A percentile compares a stretch with the other conserved stretches of the same genome.
These are phyloP conservation scores for Meriones psammophilus DNA, from an alignment of 2,797 vertebrate species.

Conservation along the genomic window DNA sequence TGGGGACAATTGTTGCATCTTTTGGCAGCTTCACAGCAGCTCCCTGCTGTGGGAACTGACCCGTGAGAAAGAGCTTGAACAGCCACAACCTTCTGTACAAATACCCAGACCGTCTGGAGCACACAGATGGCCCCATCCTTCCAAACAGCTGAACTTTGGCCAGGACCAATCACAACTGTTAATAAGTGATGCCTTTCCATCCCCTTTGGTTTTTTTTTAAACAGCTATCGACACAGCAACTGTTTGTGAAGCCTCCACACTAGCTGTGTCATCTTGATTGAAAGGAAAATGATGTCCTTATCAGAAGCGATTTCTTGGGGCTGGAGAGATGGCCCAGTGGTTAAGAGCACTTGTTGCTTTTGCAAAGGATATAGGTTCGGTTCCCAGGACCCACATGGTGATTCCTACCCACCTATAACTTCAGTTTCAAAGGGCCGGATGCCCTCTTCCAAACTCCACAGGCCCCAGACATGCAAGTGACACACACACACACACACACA, in stretches of 20 bases:
- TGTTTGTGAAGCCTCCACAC: neutral
- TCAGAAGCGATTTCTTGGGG: neutral
- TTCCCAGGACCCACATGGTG: neutral
- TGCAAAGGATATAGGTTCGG: neutral
- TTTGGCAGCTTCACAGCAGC: no score
- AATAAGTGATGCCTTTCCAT: neutral
- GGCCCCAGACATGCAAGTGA: neutral
- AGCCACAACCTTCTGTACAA: neutral
- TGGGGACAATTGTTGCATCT: neutral
- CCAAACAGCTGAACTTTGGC: neutral
- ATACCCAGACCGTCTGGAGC: neutral
- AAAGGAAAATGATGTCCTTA: conserved; percentile 37
- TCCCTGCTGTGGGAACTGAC: neutral
- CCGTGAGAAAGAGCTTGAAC: neutral
- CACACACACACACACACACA: neutral
- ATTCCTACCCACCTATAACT: neutral
- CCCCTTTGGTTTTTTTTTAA: no score
- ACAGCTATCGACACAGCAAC: neutral
- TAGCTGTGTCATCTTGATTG: conserved; percentile 6
- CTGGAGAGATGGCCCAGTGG: neutral
- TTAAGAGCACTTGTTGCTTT: neutral
- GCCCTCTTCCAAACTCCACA: neutral
- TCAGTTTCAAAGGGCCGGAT: neutral
- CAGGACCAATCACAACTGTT: neutral
- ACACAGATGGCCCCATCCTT: no score